Conservation (phyloP, 2,113 vertebrate genomes). For the Panurus biarmicus region DNA sequence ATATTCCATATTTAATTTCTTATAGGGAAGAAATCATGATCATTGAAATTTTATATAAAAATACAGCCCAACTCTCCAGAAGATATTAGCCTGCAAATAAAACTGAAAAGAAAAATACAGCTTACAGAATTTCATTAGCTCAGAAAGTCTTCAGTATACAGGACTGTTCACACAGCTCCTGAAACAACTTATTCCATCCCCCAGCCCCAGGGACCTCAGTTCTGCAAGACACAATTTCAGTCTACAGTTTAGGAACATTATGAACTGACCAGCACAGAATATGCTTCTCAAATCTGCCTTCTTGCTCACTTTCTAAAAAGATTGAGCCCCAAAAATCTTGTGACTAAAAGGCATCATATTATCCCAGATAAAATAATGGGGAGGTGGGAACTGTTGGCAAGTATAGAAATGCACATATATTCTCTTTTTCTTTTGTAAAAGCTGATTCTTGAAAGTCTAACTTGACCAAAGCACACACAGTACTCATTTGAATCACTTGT, state of each 20-base stretch:
- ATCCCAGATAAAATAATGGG: neutral
- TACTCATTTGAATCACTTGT: neutral
- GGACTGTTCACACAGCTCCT: neutral
- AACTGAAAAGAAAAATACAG: neutral
- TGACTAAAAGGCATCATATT: neutral
- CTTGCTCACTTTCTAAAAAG: neutral
- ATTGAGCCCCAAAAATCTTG: neutral
- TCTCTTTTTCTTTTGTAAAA: neutral
- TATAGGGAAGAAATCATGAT: rapidly evolving
- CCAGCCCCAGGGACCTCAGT: neutral
- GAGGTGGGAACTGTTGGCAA: neutral
- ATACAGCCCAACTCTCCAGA: neutral
- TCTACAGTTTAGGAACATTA: neutral
- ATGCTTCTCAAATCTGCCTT: neutral
- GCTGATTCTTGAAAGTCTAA: neutral
- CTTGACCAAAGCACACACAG: neutral
- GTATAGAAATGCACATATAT: neutral
- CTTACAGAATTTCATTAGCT: neutral
- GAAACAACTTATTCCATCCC: neutral
- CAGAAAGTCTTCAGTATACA: neutral
- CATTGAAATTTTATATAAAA: neutral
- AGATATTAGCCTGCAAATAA: neutral
- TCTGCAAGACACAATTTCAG: neutral
- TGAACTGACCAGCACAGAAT: neutral
- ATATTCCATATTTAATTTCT: neutral